Base-by-base conservation (phyloP, 2,797 vertebrate species). In the Galaxias olidus region DNA sequence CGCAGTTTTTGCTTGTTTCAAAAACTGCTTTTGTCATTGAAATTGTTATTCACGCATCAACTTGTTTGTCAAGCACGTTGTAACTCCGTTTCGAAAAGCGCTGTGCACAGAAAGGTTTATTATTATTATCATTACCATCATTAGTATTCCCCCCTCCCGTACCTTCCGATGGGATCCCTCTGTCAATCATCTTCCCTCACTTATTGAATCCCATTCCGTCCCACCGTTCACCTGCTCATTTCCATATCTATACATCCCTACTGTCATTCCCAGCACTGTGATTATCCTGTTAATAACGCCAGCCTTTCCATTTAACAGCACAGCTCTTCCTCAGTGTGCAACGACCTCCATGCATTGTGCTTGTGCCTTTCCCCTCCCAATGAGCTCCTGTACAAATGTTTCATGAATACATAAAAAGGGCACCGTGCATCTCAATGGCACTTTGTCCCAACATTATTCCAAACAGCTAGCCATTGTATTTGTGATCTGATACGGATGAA, bases 391-490 rank as follows among this genome's bases (percentile, higher is more conserved):
- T 14, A 15, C 56, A 40, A 68, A 64, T 20, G 57, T 40, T 61
- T 50, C 47, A 61, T 17, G 12, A 73, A 63, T 68, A 42, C 54
- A 53, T 56, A 30, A 65, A 43, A 48, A 69, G 66, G 61, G 52
- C 17, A 55, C 44, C 18, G 48, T 46, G 47, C n/a, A 18, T 57
- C 55, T 57, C n/a, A 43, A 9, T 17, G 8, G 14, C 1, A 11
- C 44, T 8, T 10, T 11, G 7, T 6, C 13, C 7, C 20, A 13
- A 61, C 4, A 9, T 40, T 49, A 6, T 40, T 50, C 20, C n/a
- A 41, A 41, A 56, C 8, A 10, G 51, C n/a, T n/a, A n/a, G n/a
- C n/a, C n/a, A 14, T n/a, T 41, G 4, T 8, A 40, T 41, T 50
- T 41, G 1, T 61, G 46, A 15, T 41, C 9, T 10, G 14, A 50